Evolutionary conservation across 1,140 invertebrate genomes (phyloP).

Genomic region (Drosophila varians): DNA sequence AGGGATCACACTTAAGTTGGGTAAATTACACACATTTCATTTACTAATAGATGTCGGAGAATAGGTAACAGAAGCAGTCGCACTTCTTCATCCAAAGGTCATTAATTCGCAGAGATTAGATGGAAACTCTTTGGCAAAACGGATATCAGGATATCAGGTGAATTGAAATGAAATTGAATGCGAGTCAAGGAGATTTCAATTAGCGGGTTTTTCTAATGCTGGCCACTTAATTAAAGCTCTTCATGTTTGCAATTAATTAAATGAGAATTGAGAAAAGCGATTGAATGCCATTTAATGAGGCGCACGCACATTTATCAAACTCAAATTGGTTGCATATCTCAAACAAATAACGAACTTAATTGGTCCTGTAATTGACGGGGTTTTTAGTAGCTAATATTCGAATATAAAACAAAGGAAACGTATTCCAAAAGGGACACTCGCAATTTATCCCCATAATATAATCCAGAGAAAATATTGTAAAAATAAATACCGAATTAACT

Average conservation of each 20-base stretch:
- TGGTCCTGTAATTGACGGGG: neutral
- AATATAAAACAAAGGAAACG: neutral
- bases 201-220: conserved; percentile 53
- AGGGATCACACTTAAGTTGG: conserved; percentile 11
- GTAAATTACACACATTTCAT: conserved; percentile 20
- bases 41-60: neutral
- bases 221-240: conserved; percentile 65
- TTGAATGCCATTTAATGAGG: conserved; percentile 17
- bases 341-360: conserved; percentile 1
- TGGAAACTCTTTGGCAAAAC: neutral
- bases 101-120: neutral
- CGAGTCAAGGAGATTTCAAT: conserved; percentile 53
- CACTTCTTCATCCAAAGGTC: neutral
- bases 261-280: conserved; percentile 29
- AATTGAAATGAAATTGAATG: conserved; percentile 17
- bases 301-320: conserved; percentile 16
- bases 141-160: neutral
- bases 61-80: neutral
- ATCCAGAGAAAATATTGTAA: conserved; percentile 9
- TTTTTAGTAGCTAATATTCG: neutral
- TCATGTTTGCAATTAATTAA: conserved; percentile 71
- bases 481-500: conserved; percentile 39
- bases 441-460: neutral
- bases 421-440: too few relatives aligned
- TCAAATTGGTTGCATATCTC: conserved; percentile 27